These are phyloP conservation scores for Thera britannica DNA, from an alignment of 2,888 invertebrate genomes.

Conservation along the genomic window DNA sequence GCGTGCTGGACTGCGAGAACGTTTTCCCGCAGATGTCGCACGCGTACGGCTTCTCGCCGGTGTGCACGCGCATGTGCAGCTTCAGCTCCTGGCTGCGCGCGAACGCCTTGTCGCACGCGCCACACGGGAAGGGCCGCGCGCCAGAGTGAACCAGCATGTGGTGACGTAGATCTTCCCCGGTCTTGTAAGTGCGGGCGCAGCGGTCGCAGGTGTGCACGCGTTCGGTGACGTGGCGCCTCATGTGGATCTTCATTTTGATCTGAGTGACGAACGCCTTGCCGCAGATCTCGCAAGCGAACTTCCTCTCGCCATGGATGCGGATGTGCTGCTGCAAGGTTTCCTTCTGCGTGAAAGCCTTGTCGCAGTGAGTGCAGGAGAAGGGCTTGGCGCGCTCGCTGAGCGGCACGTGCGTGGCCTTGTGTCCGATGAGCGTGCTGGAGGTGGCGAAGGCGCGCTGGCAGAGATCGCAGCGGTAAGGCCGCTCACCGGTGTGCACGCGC, in stretches of 20 bases:
- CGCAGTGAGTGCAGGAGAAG: neutral
- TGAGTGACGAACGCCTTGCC: conserved; percentile 11
- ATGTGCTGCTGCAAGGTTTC: conserved; percentile 1
- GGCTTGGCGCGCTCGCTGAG: neutral
- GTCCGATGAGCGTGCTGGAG: conserved; percentile 2
- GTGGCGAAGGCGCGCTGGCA: neutral
- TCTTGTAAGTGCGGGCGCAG: conserved; percentile 7
- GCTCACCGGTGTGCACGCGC: neutral
- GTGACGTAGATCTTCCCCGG: conserved; percentile 2
- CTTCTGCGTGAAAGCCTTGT: conserved; percentile 3
- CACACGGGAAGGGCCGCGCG: neutral
- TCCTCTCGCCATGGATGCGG: conserved; percentile 8
- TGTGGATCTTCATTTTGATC: conserved; percentile 1
- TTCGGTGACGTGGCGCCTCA: neutral
- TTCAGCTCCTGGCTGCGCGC: conserved; percentile 6
- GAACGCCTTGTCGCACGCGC: neutral
- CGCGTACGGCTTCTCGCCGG: conserved; percentile 9
- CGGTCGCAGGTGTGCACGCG: conserved; percentile 7
- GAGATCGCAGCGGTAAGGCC: neutral
- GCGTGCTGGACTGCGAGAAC: conserved; percentile 14
- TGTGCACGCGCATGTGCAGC: conserved; percentile 9
- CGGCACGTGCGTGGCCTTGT: conserved; percentile 1
- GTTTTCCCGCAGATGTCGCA: conserved; percentile 7
- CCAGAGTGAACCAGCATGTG: conserved; percentile 3
- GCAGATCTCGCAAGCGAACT: conserved; percentile 3